Conservation (phyloP, 2,113 vertebrate genomes). For the Guaruba guarouba region DNA sequence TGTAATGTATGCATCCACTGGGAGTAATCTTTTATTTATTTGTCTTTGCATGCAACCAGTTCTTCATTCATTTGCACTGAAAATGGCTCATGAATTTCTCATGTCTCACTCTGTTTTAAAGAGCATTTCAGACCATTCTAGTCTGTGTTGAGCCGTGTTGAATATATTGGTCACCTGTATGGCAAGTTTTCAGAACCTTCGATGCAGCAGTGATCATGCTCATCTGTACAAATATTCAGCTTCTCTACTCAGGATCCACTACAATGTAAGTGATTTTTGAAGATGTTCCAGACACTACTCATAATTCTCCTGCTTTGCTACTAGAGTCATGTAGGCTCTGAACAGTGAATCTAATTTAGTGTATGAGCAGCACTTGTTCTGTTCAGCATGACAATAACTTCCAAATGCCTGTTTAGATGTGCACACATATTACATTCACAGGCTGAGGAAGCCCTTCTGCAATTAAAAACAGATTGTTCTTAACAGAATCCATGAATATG, state of each 20-base stretch:
- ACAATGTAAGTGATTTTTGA: not conserved
- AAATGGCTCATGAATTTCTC: not conserved
- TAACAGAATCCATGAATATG: slow-evolving; percentile 29
- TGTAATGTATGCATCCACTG: not conserved
- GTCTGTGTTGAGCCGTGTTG: accelerated
- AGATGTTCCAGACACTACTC: not conserved
- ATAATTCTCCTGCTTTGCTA: not conserved
- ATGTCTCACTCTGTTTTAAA: not conserved
- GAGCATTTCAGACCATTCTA: not conserved
- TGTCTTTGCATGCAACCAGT: not conserved
- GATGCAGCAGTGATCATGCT: not conserved
- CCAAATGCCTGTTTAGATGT: not conserved
- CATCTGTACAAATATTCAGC: not conserved
- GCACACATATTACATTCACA: not conserved
- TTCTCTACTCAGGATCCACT: not conserved
- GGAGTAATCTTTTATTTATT: not conserved
- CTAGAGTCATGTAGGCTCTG: not conserved
- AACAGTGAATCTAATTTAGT: slow-evolving; percentile 21
- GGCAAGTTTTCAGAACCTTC: not conserved
- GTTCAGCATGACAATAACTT: not conserved
- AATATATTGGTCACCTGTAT: not conserved
- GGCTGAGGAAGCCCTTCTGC: not conserved
- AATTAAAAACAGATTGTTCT: slow-evolving; percentile 35
- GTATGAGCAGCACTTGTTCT: not conserved
- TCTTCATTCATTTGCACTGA: not conserved